A percentile compares a stretch with the other conserved stretches of the same genome.
Conservation (phyloP, 2,888 invertebrate genomes). For the Adelphocoris suturalis region DNA sequence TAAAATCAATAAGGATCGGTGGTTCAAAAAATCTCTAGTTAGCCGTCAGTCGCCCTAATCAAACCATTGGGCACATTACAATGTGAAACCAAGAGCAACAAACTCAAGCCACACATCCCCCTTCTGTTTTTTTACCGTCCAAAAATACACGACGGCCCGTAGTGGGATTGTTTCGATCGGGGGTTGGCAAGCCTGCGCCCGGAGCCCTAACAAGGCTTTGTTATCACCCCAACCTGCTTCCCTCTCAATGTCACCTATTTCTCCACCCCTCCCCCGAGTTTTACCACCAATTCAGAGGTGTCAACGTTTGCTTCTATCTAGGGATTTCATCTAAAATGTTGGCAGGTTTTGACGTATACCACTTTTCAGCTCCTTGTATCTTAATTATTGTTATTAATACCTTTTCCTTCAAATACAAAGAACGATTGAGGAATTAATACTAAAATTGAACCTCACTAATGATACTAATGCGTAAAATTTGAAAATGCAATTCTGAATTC, state of each 20-base stretch:
- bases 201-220: slow-evolving; percentile 47
- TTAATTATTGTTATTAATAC: too few relatives aligned
- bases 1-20: not conserved
- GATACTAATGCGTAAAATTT: too few relatives aligned
- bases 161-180: slow-evolving; percentile 43
- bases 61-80: not conserved
- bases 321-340: not conserved
- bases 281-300: slow-evolving; percentile 21
- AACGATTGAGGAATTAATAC: too few relatives aligned
- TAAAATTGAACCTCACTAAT: too few relatives aligned
- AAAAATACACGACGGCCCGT: slow-evolving; percentile 40
- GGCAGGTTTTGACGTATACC: too few relatives aligned
- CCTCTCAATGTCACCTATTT: slow-evolving; percentile 49
- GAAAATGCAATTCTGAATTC: too few relatives aligned
- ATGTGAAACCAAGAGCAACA: slow-evolving; percentile 33
- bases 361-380: too few relatives aligned
- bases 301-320: not conserved
- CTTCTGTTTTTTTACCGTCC: not conserved
- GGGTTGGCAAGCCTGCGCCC: slow-evolving; percentile 46
- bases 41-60: not conserved
- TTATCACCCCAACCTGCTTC: slow-evolving; percentile 51
- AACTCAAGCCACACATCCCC: slow-evolving; percentile 10
- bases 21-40: not conserved
- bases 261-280: slow-evolving; percentile 5
- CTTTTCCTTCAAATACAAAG: too few relatives aligned